Evolutionary conservation across 53 echinoderm and acorn worm species (phyloP), one percentile per base, ranked within the genome.

Genomic region (Luidia sarsii): DNA sequence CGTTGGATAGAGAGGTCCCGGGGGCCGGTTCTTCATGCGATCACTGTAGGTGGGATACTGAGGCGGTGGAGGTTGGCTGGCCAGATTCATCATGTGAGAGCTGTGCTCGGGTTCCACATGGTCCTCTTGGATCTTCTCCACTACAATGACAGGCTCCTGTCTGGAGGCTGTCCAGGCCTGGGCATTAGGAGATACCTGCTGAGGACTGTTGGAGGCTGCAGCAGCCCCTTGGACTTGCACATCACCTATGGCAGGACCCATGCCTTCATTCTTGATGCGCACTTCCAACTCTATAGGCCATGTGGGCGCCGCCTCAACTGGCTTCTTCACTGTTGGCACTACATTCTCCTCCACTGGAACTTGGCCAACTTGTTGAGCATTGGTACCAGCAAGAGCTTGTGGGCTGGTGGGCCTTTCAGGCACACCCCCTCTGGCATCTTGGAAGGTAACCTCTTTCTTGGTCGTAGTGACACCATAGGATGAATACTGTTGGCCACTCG

Each of bases 401-500:
- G 89, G 85, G 85, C 89, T 61, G 89, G 73, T 89, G 55, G 89
- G 89, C 89, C 67, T 71, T 68, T 85, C 81, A 50, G 89, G 85
- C 89, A 85, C 89, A 84, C 85, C 89, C 89, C 89, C 89, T 89
- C 89, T 85, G 85, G 85, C 48, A 56, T 85, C 89, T 71, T 75
- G 64, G 71, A 80, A 71, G 61, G 70, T 70, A 59, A 70, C 70
- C 69, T 83, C 83, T 39, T 63, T 67, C 16, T 66, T 64, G 36
- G 64, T 65, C 2, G 64, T 52, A 3, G 66, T 35, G 45, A 46
- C 32, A 20, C 18, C 67, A 29, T 33, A 32, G 2, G 46, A 16
- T 16, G 39, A 52, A 49, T 64, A 48, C 39, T 49, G 52, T n/a
- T 19, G 13, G 28, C 57, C 39, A 38, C 49, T 37, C 18, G 48